phyloP scores from a whole-genome alignment of 2,113 vertebrate genomes.

The Ginglymostoma cirratum region DNA sequence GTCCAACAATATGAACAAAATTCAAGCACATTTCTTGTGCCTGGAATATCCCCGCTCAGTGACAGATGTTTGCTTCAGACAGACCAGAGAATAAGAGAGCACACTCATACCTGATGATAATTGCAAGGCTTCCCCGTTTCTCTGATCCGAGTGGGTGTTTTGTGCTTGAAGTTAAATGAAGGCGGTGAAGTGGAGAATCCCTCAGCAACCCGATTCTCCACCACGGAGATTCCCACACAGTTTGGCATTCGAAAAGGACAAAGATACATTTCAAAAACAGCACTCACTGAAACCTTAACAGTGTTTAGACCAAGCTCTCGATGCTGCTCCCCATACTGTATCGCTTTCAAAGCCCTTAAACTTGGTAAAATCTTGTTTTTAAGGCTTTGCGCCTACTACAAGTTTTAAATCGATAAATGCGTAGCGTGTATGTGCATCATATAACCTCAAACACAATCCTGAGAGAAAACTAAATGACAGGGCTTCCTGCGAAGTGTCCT shows the following conservation, averaged over 20 bases:
- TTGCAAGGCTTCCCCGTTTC: background rate
- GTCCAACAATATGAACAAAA: background rate
- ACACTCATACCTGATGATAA: background rate
- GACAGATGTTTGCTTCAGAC: background rate
- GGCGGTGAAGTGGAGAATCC: background rate
- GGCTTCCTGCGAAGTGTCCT: background rate
- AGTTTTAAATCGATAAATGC: background rate
- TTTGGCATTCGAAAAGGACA: background rate
- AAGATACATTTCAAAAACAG: background rate
- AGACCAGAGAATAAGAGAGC: background rate
- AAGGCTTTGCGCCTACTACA: background rate
- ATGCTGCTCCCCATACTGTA: background rate
- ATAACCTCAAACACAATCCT: background rate
- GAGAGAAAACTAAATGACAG: background rate
- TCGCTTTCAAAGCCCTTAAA: background rate
- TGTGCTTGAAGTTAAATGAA: background rate
- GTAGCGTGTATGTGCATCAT: background rate
- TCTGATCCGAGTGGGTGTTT: constrained; percentile 17
- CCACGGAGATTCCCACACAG: constrained; percentile 7
- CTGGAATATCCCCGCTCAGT: background rate
- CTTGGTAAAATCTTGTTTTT: background rate
- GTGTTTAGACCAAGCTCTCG: background rate
- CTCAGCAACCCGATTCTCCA: background rate
- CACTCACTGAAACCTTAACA: background rate
- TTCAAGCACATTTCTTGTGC: too few species aligned